Evolutionary conservation across 1,140 invertebrate species (phyloP), one percentile per base, ranked within the genome.

Genomic region (Heliconius congener): DNA sequence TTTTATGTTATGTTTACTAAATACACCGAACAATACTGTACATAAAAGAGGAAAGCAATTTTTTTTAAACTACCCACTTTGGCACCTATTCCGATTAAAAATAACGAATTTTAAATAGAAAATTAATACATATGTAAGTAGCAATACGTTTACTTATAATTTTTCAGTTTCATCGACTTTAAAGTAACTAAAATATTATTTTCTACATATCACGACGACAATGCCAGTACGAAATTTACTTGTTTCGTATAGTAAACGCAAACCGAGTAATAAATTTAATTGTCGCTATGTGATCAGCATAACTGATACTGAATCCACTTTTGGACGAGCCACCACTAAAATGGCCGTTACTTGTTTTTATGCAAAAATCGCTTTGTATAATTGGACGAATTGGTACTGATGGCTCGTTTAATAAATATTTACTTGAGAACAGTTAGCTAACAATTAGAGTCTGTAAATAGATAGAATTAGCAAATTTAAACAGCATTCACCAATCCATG

Each of bases 271-370:
- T 75, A 39, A 81, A 84, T 83, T 86, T 86, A 88, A 90, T 88
- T 85, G 85, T 81, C 80, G 77, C 76, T 79, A 80, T 87, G 85
- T 86, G 84, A 85, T 79, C 75, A 66, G 86, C 75, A 82, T 87
- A 83, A 75, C 75, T 75, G 73, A 81, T 79, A 75, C 73, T 75
- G 71, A 81, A 79, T 81, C 75, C 55, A 76, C 74, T 73, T 78
- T 72, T 79, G 77, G 71, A 77, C 73, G 57, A 72, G 60, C 66
- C 39, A 60, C 74, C 66, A 66, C 60, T 71, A 42, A 73, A 76
- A 80, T 82, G 60, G 66, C 30, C 39, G 78, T 80, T 13, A 81
- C 79, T 77, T 72, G 71, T 78, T 82, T 79, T 74, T 77, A 77
- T 77, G 78, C 76, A 77, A 80, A 78, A 81, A 83, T 83, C 71